These are phyloP conservation scores for Apotomis turbidana DNA, from an alignment of 2,888 invertebrate species.

Conservation along the genomic window DNA sequence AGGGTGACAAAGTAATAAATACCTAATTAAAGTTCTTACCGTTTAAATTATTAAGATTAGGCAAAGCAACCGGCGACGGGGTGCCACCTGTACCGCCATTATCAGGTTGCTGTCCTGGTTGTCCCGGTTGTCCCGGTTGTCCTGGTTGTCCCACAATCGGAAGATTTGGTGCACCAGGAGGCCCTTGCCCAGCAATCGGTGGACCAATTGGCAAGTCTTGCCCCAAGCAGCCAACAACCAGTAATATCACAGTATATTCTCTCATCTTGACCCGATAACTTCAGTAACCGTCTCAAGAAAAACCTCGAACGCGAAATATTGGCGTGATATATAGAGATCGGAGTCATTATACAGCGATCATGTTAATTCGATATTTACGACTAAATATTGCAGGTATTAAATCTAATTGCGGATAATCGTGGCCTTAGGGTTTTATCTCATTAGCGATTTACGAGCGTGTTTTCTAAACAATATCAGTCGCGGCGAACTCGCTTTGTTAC, in stretches of 20 bases:
- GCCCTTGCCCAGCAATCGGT: not conserved
- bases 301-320: not conserved
- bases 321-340: not conserved
- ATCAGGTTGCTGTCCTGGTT: not conserved
- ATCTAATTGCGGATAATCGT: not conserved
- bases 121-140: too few species aligned
- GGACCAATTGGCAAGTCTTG: not conserved
- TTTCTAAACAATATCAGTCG: too few species aligned
- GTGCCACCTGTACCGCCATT: not conserved
- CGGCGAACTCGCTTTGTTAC: too few species aligned
- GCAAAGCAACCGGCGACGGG: not conserved
- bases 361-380: not conserved
- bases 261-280: slow-evolving; percentile 3
- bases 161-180: too few species aligned
- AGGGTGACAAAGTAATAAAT: too few species aligned
- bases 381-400: not conserved
- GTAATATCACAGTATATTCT: not conserved
- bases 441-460: not conserved
- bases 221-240: not conserved
- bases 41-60: too few species aligned
- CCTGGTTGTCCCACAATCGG: too few species aligned
- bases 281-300: not conserved
- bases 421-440: not conserved
- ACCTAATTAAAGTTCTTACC: not conserved
- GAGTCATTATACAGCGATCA: not conserved